phyloP scores from a whole-genome alignment of 1,140 invertebrate species.

The Rhopalosiphum maidis region DNA sequence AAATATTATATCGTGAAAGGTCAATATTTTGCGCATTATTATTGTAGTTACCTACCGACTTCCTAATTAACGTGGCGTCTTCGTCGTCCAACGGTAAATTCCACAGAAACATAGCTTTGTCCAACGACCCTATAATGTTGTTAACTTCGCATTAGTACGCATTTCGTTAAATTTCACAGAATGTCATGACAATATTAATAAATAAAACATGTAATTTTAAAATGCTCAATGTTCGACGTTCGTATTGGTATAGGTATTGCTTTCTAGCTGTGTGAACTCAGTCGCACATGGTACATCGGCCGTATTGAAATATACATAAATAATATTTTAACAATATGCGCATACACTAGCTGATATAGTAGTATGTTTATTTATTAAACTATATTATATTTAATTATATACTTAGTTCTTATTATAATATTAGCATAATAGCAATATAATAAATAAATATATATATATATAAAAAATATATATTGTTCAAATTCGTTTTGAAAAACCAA shows the following conservation, averaged over 20 bases:
- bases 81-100: conserved; percentile 40
- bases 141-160: not conserved
- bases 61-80: conserved; percentile 11
- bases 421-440: no score
- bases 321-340: not conserved
- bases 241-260: no score
- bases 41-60: conserved; percentile 60
- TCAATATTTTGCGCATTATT: not conserved
- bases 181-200: no score
- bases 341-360: not conserved
- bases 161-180: not conserved
- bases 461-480: not conserved
- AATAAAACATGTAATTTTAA: no score
- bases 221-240: no score
- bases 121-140: conserved; percentile 32
- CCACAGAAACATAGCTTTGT: conserved; percentile 52
- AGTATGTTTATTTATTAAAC: not conserved
- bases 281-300: no score
- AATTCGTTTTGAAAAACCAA: not conserved
- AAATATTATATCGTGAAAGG: not conserved
- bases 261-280: no score
- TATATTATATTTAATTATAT: not conserved
- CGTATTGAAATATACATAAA: not conserved
- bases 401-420: no score
- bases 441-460: no score